Base-by-base conservation (phyloP, 2,113 vertebrate genomes). In the Nothobranchius furzeri region DNA sequence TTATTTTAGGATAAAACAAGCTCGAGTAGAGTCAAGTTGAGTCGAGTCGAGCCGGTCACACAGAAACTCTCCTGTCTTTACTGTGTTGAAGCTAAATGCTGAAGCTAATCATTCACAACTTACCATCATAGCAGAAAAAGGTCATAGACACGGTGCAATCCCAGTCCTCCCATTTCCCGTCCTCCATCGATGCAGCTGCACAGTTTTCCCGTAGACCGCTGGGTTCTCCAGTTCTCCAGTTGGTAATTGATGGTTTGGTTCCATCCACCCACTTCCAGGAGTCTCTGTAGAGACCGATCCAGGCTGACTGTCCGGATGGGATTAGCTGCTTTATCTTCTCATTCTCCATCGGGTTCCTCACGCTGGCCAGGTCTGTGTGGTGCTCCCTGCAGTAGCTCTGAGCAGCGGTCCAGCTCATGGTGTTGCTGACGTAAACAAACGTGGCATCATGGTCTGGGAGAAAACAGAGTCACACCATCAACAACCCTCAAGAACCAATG, bases 251-350 rank as follows among this genome's bases (percentile, higher is more conserved):
- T 12, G 47, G 24, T n/a, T 7, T 45, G 24, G 65, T 54, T 62
- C 69, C 48, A 49, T 63, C 74, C 11, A 6, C 1, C 74, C 79
- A 81, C 55, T 20, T 37, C 64, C 54, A 67, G 54, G 64, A 40
- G 20, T 14, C 54, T 25, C 9, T 67, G 73, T 2, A 36, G 10
- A 76, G 37, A 30, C 78, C 56, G n/a, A 81, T 64, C 68, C 78
- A 81, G 49, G 1, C 43, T 2, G 0, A 0, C 1, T 4, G 0
- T 24, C 14, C 45, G 6, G 1, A 0, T n/a, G 37, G 6, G 4
- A 64, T 1, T 46, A 53, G 0, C 10, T 12, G 0, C 15, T 0
- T 9, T 3, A 75, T 4, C 13, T 2, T 36, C 43, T 2, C 1
- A 9, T 71, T 73, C 9, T 76, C 73, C 0, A 1, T 1, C 9